Conservation (phyloP, 2,797 vertebrate genomes). For the Sorex maritimensis region DNA sequence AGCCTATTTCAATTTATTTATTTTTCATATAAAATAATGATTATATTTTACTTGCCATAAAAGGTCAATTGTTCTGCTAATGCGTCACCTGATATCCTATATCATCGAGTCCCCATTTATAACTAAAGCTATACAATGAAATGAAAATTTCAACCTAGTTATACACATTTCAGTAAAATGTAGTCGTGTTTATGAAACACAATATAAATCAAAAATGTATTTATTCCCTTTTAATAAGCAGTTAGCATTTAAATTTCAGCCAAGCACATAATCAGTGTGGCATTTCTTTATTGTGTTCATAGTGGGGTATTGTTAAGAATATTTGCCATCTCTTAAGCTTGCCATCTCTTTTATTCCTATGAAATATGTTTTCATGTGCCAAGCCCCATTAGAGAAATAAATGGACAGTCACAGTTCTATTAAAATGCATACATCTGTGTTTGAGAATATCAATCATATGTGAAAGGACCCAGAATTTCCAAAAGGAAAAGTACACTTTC, state of each 20-base stretch:
- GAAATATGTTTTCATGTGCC: neutral
- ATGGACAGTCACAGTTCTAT: slow-evolving; percentile 39
- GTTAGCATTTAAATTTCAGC: slow-evolving; percentile 81
- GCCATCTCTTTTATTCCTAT: slow-evolving; percentile 70
- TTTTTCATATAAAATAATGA: neutral
- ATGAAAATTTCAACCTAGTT: slow-evolving; percentile 83
- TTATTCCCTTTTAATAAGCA: slow-evolving; percentile 86
- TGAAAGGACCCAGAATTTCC: slow-evolving; percentile 70
- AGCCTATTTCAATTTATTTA: slow-evolving; percentile 28
- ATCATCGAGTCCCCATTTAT: slow-evolving; percentile 76
- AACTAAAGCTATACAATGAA: slow-evolving; percentile 81
- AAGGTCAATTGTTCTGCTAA: slow-evolving; percentile 70
- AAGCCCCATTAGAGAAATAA: neutral
- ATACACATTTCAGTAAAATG: slow-evolving; percentile 81
- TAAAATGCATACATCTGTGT: slow-evolving; percentile 73
- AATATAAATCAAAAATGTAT: neutral
- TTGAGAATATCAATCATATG: neutral
- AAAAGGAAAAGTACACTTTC: slow-evolving; percentile 68
- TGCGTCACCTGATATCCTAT: slow-evolving; percentile 76
- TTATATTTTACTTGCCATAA: slow-evolving; percentile 40
- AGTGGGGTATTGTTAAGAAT: slow-evolving; percentile 80
- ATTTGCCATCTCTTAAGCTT: slow-evolving; percentile 84
- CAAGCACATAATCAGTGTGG: slow-evolving; percentile 84
- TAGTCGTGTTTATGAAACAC: slow-evolving; percentile 79
- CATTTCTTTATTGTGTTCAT: slow-evolving; percentile 79